These are phyloP conservation scores for Shinisaurus crocodilurus DNA, from an alignment of 2,113 vertebrate genomes.

Conservation along the genomic window DNA sequence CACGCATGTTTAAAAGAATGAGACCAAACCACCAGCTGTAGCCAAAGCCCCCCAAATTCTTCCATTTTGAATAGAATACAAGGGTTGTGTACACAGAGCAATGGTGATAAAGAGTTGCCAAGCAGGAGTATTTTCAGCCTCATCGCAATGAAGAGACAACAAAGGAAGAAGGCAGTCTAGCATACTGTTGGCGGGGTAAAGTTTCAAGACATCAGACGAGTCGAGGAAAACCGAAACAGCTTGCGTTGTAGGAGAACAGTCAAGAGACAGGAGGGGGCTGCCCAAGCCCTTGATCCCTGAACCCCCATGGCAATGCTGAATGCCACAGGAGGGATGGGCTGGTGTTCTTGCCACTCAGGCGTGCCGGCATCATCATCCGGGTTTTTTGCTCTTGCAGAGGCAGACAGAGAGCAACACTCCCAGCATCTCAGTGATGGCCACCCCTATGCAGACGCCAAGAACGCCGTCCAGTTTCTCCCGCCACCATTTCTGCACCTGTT, in stretches of 20 bases:
- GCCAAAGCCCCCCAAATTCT: neutral
- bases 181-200: neutral
- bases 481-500: constrained; percentile 85
- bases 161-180: rapidly evolving
- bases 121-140: neutral
- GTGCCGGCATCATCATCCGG: constrained; percentile 91
- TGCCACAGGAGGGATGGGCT: constrained; percentile 57
- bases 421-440: constrained; percentile 90
- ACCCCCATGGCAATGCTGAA: constrained; percentile 50
- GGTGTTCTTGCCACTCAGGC: too few relatives aligned
- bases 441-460: constrained; percentile 84
- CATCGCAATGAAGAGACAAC: neutral
- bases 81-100: neutral
- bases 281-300: constrained; percentile 33
- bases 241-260: constrained; percentile 58
- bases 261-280: constrained; percentile 51
- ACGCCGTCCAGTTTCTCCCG: constrained; percentile 86
- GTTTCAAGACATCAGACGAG: neutral
- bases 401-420: constrained; percentile 91
- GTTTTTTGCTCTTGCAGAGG: constrained; percentile 84
- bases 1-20: neutral
- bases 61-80: too few relatives aligned
- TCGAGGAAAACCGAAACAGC: constrained; percentile 19
- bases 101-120: neutral
- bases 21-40: neutral